Conservation (phyloP, 2,888 invertebrate species). For the Philereme transversata region DNA sequence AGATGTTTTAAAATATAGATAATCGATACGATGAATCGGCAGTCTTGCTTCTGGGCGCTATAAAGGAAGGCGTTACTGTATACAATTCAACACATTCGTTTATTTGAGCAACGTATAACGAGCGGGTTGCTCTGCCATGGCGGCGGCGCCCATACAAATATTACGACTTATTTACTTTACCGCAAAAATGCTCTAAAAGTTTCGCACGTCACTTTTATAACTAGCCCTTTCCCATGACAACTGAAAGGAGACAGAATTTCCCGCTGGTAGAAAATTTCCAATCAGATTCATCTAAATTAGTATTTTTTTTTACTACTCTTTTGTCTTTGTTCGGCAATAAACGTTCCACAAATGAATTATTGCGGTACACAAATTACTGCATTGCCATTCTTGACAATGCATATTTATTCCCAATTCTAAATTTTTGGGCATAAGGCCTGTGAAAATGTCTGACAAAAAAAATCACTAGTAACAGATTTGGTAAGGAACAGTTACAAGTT, state of each 20-base stretch:
- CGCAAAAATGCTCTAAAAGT: conserved; percentile 59
- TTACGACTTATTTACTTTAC: conserved; percentile 80
- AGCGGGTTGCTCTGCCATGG: conserved; percentile 60
- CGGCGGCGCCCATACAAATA: conserved; percentile 75
- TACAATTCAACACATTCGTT: conserved; percentile 80
- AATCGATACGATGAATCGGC: conserved; percentile 60
- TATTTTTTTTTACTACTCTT: no score
- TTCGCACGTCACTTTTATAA: conserved; percentile 21
- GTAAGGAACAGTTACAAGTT: no score
- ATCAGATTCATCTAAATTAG: no score
- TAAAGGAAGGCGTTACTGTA: conserved; percentile 67
- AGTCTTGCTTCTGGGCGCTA: conserved; percentile 54
- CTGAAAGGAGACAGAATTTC: not conserved
- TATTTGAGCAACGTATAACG: conserved; percentile 74
- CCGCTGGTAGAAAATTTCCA: not conserved
- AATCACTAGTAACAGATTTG: no score
- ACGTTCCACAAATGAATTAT: no score
- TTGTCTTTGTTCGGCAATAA: no score
- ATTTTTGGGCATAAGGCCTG: no score
- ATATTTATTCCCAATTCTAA: no score
- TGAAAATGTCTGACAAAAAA: no score
- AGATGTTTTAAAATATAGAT: conserved; percentile 42
- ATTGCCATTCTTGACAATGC: no score
- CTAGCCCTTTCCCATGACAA: not conserved
- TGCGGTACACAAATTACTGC: no score